These are phyloP conservation scores for Campylomormyrus numenius DNA, from an alignment of 2,113 vertebrate species.

Conservation along the genomic window DNA sequence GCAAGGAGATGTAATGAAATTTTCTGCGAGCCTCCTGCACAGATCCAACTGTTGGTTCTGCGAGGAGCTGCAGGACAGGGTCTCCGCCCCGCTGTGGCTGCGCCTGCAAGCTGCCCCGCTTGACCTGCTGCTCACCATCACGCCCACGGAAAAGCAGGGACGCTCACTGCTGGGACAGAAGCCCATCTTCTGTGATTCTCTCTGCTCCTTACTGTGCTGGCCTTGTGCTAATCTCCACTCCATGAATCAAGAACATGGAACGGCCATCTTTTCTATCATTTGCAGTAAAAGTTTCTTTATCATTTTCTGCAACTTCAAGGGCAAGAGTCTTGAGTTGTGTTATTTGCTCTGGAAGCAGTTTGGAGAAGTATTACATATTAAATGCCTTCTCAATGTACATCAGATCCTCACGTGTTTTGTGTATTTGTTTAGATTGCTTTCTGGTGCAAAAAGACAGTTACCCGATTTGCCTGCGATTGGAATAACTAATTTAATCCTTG, in stretches of 20 bases:
- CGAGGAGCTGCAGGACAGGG: conserved; percentile 94
- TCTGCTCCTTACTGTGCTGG: background rate
- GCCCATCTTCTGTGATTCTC: background rate
- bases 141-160: conserved; percentile 95
- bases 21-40: background rate
- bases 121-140: conserved; percentile 89
- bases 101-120: conserved; percentile 94
- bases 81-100: conserved; percentile 82
- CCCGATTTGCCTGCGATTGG: conserved; percentile 30
- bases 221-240: background rate
- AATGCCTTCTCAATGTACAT: background rate
- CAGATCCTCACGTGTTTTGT: background rate
- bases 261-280: background rate
- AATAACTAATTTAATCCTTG: conserved; percentile 31
- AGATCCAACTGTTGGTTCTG: conserved; percentile 81
- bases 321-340: background rate
- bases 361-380: background rate
- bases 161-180: conserved; percentile 81
- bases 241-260: background rate
- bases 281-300: background rate
- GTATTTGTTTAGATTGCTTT: conserved; percentile 21
- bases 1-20: background rate
- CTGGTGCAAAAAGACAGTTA: conserved; percentile 13
- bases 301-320: background rate
- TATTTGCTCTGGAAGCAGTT: background rate